Evolutionary conservation across 2,113 vertebrate genomes (phyloP).

Genomic region (Nothoprocta pentlandii): DNA sequence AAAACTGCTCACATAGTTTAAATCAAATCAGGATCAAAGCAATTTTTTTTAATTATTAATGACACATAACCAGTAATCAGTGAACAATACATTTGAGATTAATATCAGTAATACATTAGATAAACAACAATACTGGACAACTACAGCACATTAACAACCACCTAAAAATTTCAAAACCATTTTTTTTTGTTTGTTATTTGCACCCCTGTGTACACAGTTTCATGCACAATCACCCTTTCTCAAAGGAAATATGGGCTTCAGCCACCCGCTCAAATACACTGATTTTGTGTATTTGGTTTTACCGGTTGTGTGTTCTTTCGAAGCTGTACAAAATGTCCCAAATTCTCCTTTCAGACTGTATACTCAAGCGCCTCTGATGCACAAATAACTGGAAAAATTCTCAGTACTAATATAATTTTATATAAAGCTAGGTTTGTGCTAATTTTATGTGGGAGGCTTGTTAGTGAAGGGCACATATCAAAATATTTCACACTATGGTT

Average conservation of each 20-base stretch:
- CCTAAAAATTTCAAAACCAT: not conserved
- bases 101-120: not conserved
- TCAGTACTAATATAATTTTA: not conserved
- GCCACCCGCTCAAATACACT: not conserved
- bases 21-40: not conserved
- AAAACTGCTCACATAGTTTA: not conserved
- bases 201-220: rapidly evolving
- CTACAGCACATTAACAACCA: not conserved
- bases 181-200: no score
- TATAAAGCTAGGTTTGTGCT: not conserved
- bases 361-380: not conserved
- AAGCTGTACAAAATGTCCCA: not conserved
- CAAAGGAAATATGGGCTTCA: rapidly evolving
- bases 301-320: not conserved
- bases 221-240: no score
- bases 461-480: slow-evolving; percentile 12
- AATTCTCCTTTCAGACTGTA: not conserved
- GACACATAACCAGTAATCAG: not conserved
- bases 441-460: not conserved
- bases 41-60: slow-evolving; percentile 44
- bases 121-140: not conserved
- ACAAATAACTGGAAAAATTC: not conserved
- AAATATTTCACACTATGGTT: slow-evolving; percentile 20
- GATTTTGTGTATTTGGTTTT: not conserved
- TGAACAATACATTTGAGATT: slow-evolving; percentile 4